Evolutionary conservation across 2,797 vertebrate species (phyloP).

Genomic region (Macrochelys suwanniensis): DNA sequence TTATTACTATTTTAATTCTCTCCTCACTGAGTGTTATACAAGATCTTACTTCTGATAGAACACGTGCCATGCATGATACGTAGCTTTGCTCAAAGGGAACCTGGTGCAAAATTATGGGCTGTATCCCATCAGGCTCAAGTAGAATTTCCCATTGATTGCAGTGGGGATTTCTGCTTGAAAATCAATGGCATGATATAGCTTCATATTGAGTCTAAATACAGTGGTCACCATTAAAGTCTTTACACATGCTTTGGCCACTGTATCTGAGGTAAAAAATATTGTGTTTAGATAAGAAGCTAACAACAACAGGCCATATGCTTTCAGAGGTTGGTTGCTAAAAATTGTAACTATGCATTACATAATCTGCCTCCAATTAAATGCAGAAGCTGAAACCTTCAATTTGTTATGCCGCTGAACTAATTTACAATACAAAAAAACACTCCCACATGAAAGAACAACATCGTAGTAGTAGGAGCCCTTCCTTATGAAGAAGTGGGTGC

Average conservation of each 20-base stretch:
- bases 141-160: background rate
- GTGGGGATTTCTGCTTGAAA: background rate
- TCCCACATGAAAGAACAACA: background rate
- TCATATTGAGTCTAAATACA: slow-evolving; percentile 17
- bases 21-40: background rate
- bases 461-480: background rate
- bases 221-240: slow-evolving; percentile 18
- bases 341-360: fast-evolving
- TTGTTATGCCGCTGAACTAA: background rate
- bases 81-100: background rate
- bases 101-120: background rate
- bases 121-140: background rate
- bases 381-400: background rate
- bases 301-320: background rate
- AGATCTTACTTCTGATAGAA: background rate
- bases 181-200: background rate
- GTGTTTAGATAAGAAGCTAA: background rate
- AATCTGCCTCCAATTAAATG: background rate
- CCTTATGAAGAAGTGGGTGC: background rate
- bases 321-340: background rate
- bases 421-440: background rate
- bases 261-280: background rate
- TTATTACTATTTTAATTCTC: background rate
- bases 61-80: background rate
- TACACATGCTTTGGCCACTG: background rate